Conservation (phyloP, 2,113 vertebrate species). For the Scolopax mira region DNA sequence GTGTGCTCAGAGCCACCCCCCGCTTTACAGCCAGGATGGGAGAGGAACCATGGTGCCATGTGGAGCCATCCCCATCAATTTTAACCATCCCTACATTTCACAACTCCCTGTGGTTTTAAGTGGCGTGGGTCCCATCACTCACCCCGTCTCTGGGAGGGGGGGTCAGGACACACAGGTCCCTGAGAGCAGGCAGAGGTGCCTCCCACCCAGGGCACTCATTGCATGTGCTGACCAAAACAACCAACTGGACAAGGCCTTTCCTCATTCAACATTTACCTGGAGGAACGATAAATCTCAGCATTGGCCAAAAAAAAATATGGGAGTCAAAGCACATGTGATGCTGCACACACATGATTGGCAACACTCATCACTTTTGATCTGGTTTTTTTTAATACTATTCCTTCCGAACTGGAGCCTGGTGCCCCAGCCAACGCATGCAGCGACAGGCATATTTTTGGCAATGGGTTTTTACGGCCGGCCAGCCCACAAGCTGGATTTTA, state of each 20-base stretch:
- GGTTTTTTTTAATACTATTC: constrained; percentile 66
- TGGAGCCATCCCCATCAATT: neutral
- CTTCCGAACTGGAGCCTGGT: constrained; percentile 28
- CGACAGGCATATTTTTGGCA: neutral
- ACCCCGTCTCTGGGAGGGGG: neutral
- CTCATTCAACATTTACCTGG: constrained; percentile 34
- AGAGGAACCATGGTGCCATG: neutral
- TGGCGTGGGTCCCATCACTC: neutral
- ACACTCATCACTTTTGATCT: constrained; percentile 34
- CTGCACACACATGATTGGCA: constrained; percentile 35
- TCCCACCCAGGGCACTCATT: neutral
- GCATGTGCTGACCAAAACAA: constrained; percentile 22
- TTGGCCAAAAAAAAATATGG: neutral
- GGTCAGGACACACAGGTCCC: neutral
- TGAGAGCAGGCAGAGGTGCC: neutral
- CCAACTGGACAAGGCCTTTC: constrained; percentile 32
- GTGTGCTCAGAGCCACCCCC: neutral
- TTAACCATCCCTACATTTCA: neutral
- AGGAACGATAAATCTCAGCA: constrained; percentile 52
- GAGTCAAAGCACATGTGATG: neutral
- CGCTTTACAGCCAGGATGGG: neutral
- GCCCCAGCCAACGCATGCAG: neutral
- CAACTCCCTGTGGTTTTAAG: neutral
- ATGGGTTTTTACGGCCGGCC: neutral
- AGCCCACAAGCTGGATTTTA: constrained; percentile 28